Base-by-base conservation (phyloP, 2,113 vertebrate species). In the Eurypyga helias region DNA sequence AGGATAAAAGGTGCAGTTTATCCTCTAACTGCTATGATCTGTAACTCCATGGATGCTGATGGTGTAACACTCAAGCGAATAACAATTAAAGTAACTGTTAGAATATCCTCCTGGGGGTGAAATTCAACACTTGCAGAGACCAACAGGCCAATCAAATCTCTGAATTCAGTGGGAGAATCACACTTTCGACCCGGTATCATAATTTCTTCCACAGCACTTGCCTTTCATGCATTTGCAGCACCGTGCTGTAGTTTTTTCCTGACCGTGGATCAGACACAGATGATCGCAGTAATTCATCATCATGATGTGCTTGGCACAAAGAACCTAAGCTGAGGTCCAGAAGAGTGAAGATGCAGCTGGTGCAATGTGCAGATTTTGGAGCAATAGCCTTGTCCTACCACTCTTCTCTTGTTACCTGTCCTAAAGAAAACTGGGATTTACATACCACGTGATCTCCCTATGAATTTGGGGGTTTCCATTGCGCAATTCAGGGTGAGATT, bases 161-260 rank as follows among this genome's bases (percentile, higher is more conserved):
- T 65, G 8, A 69, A 91, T 81, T 84, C 15, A 25, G 51, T 78
- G 43, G 16, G 20, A 87, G 64, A 91, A 43, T 87, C 72, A 78
- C 31, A n/a, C 12, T 91, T 96, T 67, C 58, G 71, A 89, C 36
- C 26, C 29, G 13, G 18, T 36, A 52, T 58, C 29, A 33, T 82
- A 67, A 52, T 91, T 93, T 84, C 55, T 91, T 94, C 43, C 83
- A 64, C 34, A 89, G 76, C 54, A 51, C 28, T 92, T 90, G 54
- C 28, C 36, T 86, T 86, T 96, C 67, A 34, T 52, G 52, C 13
- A 12, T 7, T 4, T 91, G 83, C 60, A 89, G 71, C 16, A 34
- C 8, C 73, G 28, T 38, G 36, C n/a, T 81, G n/a, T 60, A 73
- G 36, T 73, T 87, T 92, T 93, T 91, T 95, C 80, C 89, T 95